Percentiles rank a stretch among this genome's conserved stretches.
These are phyloP conservation scores for Chauna torquata DNA, from an alignment of 2,113 vertebrate genomes.

Conservation along the genomic window DNA sequence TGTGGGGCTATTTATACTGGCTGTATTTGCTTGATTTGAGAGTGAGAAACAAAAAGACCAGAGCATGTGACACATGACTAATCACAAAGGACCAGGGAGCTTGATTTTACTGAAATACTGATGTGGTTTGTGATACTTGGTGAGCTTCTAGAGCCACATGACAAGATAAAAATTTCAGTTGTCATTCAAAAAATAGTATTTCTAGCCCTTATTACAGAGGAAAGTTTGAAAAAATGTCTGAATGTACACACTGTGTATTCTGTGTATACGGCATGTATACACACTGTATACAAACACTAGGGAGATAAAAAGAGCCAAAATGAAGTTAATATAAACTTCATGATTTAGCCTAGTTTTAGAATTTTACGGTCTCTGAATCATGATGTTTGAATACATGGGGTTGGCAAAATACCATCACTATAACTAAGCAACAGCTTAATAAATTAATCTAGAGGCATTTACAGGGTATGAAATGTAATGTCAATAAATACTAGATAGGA, in stretches of 20 bases:
- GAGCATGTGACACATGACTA: neutral
- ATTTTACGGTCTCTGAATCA: neutral
- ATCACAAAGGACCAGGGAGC: neutral
- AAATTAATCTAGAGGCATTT: neutral
- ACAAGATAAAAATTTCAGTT: neutral
- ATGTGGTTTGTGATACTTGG: neutral
- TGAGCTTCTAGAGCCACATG: neutral
- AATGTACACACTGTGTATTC: neutral
- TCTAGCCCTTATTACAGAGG: neutral
- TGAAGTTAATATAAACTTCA: neutral
- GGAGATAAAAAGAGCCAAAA: neutral
- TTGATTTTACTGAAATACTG: neutral
- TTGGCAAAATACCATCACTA: neutral
- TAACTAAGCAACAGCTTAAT: constrained; percentile 22
- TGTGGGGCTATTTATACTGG: neutral
- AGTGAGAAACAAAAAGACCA: neutral
- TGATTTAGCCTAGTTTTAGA: neutral
- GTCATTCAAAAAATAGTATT: neutral
- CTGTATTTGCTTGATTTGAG: neutral
- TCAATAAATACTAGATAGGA: constrained; percentile 7
- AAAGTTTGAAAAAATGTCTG: neutral
- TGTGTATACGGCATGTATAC: neutral
- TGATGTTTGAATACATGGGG: neutral
- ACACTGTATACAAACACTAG: neutral
- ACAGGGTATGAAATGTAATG: neutral